Conservation (phyloP, 2,797 vertebrate genomes). For the Apogon hyalosoma region DNA sequence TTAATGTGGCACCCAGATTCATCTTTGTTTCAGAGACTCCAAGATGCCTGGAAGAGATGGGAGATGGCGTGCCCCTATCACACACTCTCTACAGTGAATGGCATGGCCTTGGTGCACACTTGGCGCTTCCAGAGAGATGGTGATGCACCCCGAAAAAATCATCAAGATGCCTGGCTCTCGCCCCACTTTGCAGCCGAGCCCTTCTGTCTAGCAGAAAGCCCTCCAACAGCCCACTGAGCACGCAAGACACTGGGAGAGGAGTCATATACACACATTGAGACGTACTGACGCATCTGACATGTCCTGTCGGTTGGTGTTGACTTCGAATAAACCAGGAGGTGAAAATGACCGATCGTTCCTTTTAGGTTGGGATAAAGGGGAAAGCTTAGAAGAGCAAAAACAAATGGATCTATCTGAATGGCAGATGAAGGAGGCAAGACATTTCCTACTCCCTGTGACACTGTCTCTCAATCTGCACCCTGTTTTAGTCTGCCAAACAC, state of each 20-base stretch:
- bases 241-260: slow-evolving; percentile 65
- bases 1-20: slow-evolving; percentile 69
- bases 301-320: slow-evolving; percentile 31
- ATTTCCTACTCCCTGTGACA: slow-evolving; percentile 75
- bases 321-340: slow-evolving; percentile 29
- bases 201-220: slow-evolving; percentile 84
- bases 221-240: slow-evolving; percentile 84
- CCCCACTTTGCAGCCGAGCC: slow-evolving; percentile 82
- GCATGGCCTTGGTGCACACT: slow-evolving; percentile 79
- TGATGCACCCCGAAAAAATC: slow-evolving; percentile 81
- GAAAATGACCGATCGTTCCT: slow-evolving; percentile 28
- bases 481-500: slow-evolving; percentile 75
- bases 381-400: slow-evolving; percentile 19
- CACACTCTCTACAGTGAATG: slow-evolving; percentile 68
- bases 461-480: slow-evolving; percentile 81
- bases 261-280: slow-evolving; percentile 33
- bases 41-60: slow-evolving; percentile 65
- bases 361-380: slow-evolving; percentile 41
- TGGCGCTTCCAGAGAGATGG: slow-evolving; percentile 81
- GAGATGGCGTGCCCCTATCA: slow-evolving; percentile 61
- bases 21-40: slow-evolving; percentile 59
- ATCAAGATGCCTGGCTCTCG: slow-evolving; percentile 84
- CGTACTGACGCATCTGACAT: slow-evolving; percentile 37
- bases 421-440: slow-evolving; percentile 72
- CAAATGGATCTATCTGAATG: slow-evolving; percentile 35